Base-by-base conservation (phyloP, 2,797 vertebrate species). In the Tinamus major region DNA sequence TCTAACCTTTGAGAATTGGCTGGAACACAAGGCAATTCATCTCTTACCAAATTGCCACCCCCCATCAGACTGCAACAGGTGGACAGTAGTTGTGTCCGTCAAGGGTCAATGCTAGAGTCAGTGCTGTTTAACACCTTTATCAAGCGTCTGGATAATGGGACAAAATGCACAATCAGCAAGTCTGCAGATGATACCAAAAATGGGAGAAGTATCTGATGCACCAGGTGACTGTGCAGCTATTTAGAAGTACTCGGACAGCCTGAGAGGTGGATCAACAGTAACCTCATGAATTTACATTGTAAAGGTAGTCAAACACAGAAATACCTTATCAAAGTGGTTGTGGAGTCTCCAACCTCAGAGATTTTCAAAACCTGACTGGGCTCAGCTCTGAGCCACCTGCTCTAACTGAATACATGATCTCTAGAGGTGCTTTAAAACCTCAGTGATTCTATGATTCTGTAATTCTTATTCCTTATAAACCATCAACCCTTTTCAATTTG, bases 321-420 rank as follows among this genome's bases (percentile, higher is more conserved):
- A 72, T 14, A 26, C 5, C 18, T 56, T 67, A 18, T 15, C 17
- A 79, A 42, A 49, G 23, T 68, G 14, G 5, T 16, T 82, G 9
- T 72, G 31, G 14, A 65, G 12, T 69, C 19, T 39, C 23, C 37
- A 39, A 13, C 33, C 10, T 20, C 18, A 10, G 15, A 56, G 17
- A 55, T 39, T n/a, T 3, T 26, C 3, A 70, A 8, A 33, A 9
- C 5, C 2, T 1, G 2, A 13, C 2, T 53, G 15, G 31, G 58
- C 13, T 5, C 0, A 56, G 7, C 4, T 31, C 17, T 58, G 15
- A 5, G 8, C 3, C 68, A 27, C 15, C 4, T 64, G 15, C 6
- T 27, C 1, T 6, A 8, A 11, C 6, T 26, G 19, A 48, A 8
- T 16, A 19, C 4, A 21, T 41, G 5, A 26, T 29, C 42, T 59